A percentile compares a stretch with the other conserved stretches of the same genome.
Conservation (phyloP, 2,113 vertebrate species). For the Perccottus glenii region DNA sequence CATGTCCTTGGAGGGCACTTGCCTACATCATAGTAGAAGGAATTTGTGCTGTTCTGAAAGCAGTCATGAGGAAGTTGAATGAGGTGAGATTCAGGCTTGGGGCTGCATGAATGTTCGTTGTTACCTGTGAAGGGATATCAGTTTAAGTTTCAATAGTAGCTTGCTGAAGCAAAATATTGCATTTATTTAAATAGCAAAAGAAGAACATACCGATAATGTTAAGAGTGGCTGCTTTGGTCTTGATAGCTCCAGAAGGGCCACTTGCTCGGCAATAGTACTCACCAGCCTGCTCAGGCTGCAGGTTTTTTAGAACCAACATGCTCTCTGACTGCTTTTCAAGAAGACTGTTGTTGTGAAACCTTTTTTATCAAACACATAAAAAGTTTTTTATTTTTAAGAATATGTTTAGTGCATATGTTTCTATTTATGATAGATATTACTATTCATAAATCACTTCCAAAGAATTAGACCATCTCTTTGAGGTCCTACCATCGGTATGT, state of each 20-base stretch:
- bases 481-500: slow-evolving; percentile 88
- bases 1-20: slow-evolving; percentile 86
- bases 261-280: slow-evolving; percentile 94
- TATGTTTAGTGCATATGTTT: too few relatives aligned
- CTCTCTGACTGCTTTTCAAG: slow-evolving; percentile 84
- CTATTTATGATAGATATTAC: background rate
- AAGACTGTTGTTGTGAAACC: slow-evolving; percentile 91
- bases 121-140: slow-evolving; percentile 75
- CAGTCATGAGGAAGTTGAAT: slow-evolving; percentile 93
- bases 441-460: background rate
- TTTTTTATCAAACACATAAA: slow-evolving; percentile 58
- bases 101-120: slow-evolving; percentile 82
- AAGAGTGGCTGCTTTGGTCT: slow-evolving; percentile 86
- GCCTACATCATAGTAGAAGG: slow-evolving; percentile 90
- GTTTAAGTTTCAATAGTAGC: slow-evolving; percentile 8
- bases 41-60: slow-evolving; percentile 89
- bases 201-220: slow-evolving; percentile 84
- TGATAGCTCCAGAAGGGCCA: slow-evolving; percentile 84
- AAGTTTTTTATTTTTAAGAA: too few relatives aligned
- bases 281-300: slow-evolving; percentile 84
- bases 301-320: slow-evolving; percentile 86
- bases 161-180: background rate
- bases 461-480: background rate
- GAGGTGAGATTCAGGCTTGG: slow-evolving; percentile 85
- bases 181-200: background rate